A percentile compares a stretch with the other conserved stretches of the same genome.
These are phyloP conservation scores for Melinopterus prodromus DNA, from an alignment of 2,888 invertebrate genomes.

Conservation along the genomic window DNA sequence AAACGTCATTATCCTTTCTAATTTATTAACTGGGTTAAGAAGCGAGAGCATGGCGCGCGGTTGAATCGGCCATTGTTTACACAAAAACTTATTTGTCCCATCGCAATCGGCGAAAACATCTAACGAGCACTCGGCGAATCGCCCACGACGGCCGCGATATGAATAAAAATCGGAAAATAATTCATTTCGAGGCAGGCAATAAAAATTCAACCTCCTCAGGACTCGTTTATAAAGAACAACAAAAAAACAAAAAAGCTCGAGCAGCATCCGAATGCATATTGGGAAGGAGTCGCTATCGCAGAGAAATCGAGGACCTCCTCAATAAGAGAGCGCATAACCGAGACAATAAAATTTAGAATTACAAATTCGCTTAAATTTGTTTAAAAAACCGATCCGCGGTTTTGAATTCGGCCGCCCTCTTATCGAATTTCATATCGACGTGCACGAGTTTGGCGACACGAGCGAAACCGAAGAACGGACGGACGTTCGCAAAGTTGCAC, in stretches of 20 bases:
- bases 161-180: conserved; percentile 4
- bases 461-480: not conserved
- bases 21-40: conserved; percentile 4
- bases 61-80: not conserved
- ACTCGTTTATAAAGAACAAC: not conserved
- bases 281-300: too few relatives aligned
- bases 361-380: conserved; percentile 59
- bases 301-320: conserved; percentile 36
- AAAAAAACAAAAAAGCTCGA: not conserved
- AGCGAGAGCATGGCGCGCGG: not conserved
- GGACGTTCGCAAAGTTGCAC: not conserved
- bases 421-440: conserved; percentile 38
- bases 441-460: conserved; percentile 9
- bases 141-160: not conserved
- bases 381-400: conserved; percentile 58
- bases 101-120: not conserved
- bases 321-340: conserved; percentile 54
- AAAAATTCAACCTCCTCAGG: not conserved
- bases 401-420: conserved; percentile 57
- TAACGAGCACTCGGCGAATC: not conserved
- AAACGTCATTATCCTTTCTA: conserved; percentile 4
- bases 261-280: too few relatives aligned
- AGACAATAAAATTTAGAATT: conserved; percentile 60
- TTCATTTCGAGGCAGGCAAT: not conserved
- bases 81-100: not conserved